phyloP scores from a whole-genome alignment of 2,888 invertebrate species.

The Eurytoma californica region DNA sequence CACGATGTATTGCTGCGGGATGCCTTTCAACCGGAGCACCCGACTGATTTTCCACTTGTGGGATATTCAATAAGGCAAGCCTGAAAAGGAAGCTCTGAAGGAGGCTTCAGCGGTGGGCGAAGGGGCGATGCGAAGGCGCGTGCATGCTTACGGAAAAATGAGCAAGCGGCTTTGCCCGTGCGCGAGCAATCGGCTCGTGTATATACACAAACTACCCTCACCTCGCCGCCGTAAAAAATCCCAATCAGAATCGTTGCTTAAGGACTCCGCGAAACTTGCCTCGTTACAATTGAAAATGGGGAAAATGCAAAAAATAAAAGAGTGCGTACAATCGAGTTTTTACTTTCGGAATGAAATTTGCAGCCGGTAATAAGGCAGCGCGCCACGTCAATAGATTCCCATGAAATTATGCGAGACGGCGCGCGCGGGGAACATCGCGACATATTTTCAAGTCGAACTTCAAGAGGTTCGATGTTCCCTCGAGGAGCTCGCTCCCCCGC shows the following conservation, averaged over 20 bases:
- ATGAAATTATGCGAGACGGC: conserved; percentile 63
- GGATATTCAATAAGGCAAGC: conserved; percentile 74
- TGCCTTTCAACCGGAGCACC: conserved; percentile 69
- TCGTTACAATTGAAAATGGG: not conserved
- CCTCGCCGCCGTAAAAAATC: conserved; percentile 30
- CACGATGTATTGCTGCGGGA: conserved; percentile 53
- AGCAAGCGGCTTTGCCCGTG: conserved; percentile 59
- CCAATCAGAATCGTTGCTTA: not conserved
- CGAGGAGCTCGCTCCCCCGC: conserved; percentile 34
- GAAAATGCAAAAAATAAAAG: conserved; percentile 9
- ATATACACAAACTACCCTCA: conserved; percentile 10
- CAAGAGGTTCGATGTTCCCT: conserved; percentile 61
- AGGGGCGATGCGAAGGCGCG: conserved; percentile 56
- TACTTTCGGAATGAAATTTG: conserved; percentile 18
- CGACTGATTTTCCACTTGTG: conserved; percentile 73
- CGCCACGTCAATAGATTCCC: conserved; percentile 63
- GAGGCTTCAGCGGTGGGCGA: conserved; percentile 61
- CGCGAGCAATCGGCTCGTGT: conserved; percentile 50
- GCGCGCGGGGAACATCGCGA: conserved; percentile 54
- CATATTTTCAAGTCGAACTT: conserved; percentile 61
- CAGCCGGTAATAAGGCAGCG: not conserved
- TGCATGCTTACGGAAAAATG: conserved; percentile 62
- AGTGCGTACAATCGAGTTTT: conserved; percentile 30
- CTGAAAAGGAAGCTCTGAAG: conserved; percentile 69
- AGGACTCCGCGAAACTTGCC: not conserved